phyloP scores from a whole-genome alignment of 1,140 invertebrate genomes.

The Leptopilina clavipes region DNA sequence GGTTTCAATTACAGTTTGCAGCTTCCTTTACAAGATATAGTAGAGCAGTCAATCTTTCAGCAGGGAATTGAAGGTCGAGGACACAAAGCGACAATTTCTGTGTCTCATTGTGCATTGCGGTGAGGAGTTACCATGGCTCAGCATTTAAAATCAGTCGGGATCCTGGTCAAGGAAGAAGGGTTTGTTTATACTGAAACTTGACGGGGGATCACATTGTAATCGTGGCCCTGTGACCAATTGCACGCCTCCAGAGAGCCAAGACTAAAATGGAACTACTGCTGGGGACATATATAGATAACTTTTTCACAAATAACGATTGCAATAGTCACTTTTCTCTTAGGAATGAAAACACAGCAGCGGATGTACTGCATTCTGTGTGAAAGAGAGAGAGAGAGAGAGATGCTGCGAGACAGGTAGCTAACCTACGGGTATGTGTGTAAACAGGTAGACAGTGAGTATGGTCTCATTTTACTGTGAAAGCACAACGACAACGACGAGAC shows the following conservation, averaged over 20 bases:
- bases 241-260: slow-evolving; percentile 40
- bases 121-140: slow-evolving; percentile 46
- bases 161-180: slow-evolving; percentile 52
- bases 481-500: slow-evolving; percentile 33
- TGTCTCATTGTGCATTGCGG: slow-evolving; percentile 57
- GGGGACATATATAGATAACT: slow-evolving; percentile 20
- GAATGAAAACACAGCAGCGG: not conserved
- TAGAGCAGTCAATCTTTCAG: slow-evolving; percentile 30
- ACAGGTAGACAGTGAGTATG: slow-evolving; percentile 37
- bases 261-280: not conserved
- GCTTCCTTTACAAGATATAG: slow-evolving; percentile 7
- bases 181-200: slow-evolving; percentile 63
- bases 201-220: slow-evolving; percentile 57
- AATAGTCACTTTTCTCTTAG: slow-evolving; percentile 23
- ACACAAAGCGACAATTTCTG: slow-evolving; percentile 44
- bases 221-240: slow-evolving; percentile 64
- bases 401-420: slow-evolving; percentile 55
- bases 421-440: not conserved
- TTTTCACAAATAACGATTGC: slow-evolving; percentile 52
- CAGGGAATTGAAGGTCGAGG: slow-evolving; percentile 32
- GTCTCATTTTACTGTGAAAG: slow-evolving; percentile 38
- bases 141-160: slow-evolving; percentile 32
- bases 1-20: slow-evolving; percentile 24
- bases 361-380: slow-evolving; percentile 8
- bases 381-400: not conserved